These are phyloP conservation scores for Philaethria dido DNA, from an alignment of 2,888 invertebrate species.

Conservation along the genomic window DNA sequence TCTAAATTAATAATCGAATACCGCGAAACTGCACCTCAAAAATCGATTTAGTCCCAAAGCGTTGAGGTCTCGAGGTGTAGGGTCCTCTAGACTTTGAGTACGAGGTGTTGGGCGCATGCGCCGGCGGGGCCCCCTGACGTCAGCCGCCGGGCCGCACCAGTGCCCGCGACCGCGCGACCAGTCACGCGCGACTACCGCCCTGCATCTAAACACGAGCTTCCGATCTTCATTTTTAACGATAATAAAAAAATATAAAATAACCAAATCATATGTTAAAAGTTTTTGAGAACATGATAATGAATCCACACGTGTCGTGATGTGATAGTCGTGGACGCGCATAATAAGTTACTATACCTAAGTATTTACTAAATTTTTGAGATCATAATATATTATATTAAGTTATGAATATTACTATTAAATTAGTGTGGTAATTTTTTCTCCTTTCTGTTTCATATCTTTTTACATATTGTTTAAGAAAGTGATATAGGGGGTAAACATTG, in stretches of 20 bases:
- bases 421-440: neutral
- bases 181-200: constrained; percentile 75
- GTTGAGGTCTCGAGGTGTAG: constrained; percentile 81
- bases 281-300: constrained; percentile 7
- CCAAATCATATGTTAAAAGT: constrained; percentile 19
- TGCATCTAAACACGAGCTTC: constrained; percentile 70
- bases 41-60: constrained; percentile 81
- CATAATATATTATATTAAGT: neutral
- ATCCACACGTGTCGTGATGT: constrained; percentile 25
- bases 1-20: constrained; percentile 30
- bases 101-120: constrained; percentile 70
- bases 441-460: constrained; percentile 4
- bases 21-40: constrained; percentile 69
- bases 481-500: constrained; percentile 30
- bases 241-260: constrained; percentile 49
- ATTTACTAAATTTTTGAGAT: constrained; percentile 14
- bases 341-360: constrained; percentile 23
- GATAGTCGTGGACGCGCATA: neutral
- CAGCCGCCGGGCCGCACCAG: constrained; percentile 76
- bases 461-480: constrained; percentile 2
- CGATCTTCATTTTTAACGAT: constrained; percentile 69
- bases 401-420: neutral
- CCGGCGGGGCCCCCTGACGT: constrained; percentile 68
- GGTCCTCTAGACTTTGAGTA: constrained; percentile 77
- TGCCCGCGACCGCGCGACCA: constrained; percentile 78